Percentiles rank a stretch among this genome's conserved stretches.
phyloP scores from a whole-genome alignment of 2,888 invertebrate genomes.

The Tridacna gigas region DNA sequence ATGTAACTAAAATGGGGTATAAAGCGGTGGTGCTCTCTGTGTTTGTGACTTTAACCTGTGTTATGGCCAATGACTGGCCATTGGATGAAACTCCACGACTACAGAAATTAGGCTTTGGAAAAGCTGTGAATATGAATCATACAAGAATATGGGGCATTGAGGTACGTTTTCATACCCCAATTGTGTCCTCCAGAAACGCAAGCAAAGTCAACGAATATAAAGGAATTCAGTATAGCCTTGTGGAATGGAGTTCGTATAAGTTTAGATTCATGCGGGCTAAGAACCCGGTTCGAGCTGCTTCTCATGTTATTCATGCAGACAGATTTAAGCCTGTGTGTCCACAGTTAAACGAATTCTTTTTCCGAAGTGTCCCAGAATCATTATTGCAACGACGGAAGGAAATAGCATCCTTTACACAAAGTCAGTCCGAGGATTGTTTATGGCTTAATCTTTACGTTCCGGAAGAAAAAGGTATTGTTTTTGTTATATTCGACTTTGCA shows the following conservation, averaged over 20 bases:
- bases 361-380: slow-evolving; percentile 6
- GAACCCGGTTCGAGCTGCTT: slow-evolving; percentile 17
- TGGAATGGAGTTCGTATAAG: slow-evolving; percentile 21
- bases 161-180: slow-evolving; percentile 19
- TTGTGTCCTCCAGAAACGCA: background rate
- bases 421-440: slow-evolving; percentile 42
- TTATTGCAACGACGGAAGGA: slow-evolving; percentile 30
- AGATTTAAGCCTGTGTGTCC: slow-evolving; percentile 52
- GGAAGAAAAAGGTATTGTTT: slow-evolving; percentile 8
- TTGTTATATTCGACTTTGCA: too few species aligned
- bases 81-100: background rate
- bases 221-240: slow-evolving; percentile 31
- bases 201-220: slow-evolving; percentile 34
- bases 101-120: slow-evolving; percentile 9
- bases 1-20: background rate
- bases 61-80: slow-evolving; percentile 1
- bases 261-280: slow-evolving; percentile 26
- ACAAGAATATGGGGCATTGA: slow-evolving; percentile 25
- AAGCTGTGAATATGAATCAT: slow-evolving; percentile 13
- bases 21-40: background rate
- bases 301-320: slow-evolving; percentile 30
- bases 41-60: background rate
- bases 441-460: slow-evolving; percentile 42
- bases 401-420: slow-evolving; percentile 29
- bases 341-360: slow-evolving; percentile 24